Evolutionary conservation across 2,888 invertebrate genomes (phyloP).

Genomic region (Nezara viridula): DNA sequence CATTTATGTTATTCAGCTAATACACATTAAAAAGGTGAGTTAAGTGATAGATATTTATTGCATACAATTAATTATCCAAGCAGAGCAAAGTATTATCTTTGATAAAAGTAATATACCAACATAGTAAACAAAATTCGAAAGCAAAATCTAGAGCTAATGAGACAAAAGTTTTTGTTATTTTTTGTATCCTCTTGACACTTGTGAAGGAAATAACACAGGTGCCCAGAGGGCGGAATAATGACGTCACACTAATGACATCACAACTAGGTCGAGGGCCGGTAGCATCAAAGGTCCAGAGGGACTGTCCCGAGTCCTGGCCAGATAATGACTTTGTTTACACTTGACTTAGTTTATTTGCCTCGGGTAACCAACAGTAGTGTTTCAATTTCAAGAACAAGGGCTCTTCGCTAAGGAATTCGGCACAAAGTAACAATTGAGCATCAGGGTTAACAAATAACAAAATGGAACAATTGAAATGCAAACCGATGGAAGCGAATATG

Average conservation of each 20-base stretch:
- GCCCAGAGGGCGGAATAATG: slow-evolving; percentile 1
- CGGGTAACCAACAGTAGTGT: neutral
- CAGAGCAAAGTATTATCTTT: no score
- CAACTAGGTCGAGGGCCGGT: slow-evolving; percentile 14
- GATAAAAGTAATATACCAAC: no score
- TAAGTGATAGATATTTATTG: no score
- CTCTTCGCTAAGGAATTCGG: neutral
- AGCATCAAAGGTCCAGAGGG: neutral
- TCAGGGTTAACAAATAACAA: neutral
- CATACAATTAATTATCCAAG: no score
- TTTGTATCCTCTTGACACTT: neutral
- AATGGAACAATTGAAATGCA: no score
- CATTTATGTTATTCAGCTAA: no score
- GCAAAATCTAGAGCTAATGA: neutral
- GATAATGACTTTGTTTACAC: slow-evolving; percentile 16
- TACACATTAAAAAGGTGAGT: no score
- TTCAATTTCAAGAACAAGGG: neutral
- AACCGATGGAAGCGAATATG: no score
- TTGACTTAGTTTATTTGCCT: neutral
- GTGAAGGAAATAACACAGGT: neutral
- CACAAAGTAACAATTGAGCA: neutral
- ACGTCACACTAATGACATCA: slow-evolving; percentile 32
- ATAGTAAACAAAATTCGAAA: no score
- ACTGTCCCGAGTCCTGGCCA: neutral
- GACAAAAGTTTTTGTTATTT: neutral